Evolutionary conservation across 2,888 invertebrate species (phyloP).

Genomic region (Rotaria sp.): DNA sequence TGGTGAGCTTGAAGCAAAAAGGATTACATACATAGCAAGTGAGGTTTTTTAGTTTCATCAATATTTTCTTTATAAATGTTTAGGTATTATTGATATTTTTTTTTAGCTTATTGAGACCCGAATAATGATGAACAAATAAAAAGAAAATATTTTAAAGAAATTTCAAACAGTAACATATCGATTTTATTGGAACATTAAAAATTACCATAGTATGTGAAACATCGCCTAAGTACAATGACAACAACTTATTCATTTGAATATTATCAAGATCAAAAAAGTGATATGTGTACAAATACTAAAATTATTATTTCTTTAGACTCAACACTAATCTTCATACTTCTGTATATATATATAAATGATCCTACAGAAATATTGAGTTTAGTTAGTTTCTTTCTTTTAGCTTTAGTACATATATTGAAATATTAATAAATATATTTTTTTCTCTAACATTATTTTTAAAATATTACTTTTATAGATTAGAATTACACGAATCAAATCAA

Average conservation of each 20-base stretch:
- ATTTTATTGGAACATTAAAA: conserved; percentile 52
- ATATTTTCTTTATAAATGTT: too few species aligned
- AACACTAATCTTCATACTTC: conserved; percentile 73
- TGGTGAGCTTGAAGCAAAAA: too few species aligned
- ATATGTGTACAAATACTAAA: conserved; percentile 62
- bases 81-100: too few species aligned
- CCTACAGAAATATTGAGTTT: conserved; percentile 78
- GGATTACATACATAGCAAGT: too few species aligned
- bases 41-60: too few species aligned
- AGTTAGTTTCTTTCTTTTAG: neutral
- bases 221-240: conserved; percentile 77
- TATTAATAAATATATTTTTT: too few species aligned
- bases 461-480: too few species aligned
- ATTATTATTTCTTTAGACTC: too few species aligned
- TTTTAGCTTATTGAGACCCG: conserved; percentile 64
- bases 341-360: conserved; percentile 74
- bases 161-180: neutral
- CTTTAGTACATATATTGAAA: too few species aligned
- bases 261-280: conserved; percentile 74
- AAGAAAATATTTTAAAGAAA: neutral
- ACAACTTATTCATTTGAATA: conserved; percentile 82
- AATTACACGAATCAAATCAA: too few species aligned
- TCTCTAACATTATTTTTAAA: too few species aligned
- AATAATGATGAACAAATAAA: conserved; percentile 74
- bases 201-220: conserved; percentile 84